These are phyloP conservation scores for Mesoclemmys tuberculata DNA, from an alignment of 2,113 vertebrate species.

Conservation along the genomic window DNA sequence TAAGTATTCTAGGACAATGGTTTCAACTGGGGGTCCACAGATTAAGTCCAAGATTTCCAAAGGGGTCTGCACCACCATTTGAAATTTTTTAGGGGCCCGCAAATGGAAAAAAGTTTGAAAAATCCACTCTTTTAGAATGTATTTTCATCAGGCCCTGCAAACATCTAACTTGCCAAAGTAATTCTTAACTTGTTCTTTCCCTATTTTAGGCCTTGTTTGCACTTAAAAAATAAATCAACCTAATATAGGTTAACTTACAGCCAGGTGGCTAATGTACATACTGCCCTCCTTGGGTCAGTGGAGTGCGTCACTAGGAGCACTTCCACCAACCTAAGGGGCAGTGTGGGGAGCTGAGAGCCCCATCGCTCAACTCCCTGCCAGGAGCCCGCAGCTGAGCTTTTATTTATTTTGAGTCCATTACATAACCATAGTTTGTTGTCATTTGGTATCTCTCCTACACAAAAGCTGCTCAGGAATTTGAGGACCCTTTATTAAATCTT, in stretches of 20 bases:
- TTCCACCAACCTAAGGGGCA: too few relatives aligned
- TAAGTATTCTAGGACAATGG: background rate
- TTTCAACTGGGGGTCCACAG: background rate
- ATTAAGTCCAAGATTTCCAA: background rate
- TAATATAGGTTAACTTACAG: too few relatives aligned
- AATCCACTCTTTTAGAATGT: too few relatives aligned
- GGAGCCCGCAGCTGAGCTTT: slow-evolving; percentile 28
- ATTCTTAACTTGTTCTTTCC: background rate
- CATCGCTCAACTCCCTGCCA: too few relatives aligned
- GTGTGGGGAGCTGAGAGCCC: too few relatives aligned
- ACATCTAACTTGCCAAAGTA: background rate
- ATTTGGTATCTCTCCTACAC: slow-evolving; percentile 64
- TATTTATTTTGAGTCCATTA: slow-evolving; percentile 65
- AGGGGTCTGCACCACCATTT: too few relatives aligned
- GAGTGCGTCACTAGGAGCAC: too few relatives aligned
- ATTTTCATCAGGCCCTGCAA: background rate
- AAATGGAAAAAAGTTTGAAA: too few relatives aligned
- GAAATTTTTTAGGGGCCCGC: too few relatives aligned
- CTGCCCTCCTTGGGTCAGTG: too few relatives aligned
- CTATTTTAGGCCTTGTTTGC: background rate
- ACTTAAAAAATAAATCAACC: too few relatives aligned
- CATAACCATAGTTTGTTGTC: slow-evolving; percentile 54
- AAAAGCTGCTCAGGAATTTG: slow-evolving; percentile 64
- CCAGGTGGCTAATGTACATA: too few relatives aligned
- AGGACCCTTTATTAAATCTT: slow-evolving; percentile 26